Evolutionary conservation across 53 echinoderm and acorn worm genomes (phyloP), one percentile per base, ranked within the genome.

Genomic region (Stichopus horrens): DNA sequence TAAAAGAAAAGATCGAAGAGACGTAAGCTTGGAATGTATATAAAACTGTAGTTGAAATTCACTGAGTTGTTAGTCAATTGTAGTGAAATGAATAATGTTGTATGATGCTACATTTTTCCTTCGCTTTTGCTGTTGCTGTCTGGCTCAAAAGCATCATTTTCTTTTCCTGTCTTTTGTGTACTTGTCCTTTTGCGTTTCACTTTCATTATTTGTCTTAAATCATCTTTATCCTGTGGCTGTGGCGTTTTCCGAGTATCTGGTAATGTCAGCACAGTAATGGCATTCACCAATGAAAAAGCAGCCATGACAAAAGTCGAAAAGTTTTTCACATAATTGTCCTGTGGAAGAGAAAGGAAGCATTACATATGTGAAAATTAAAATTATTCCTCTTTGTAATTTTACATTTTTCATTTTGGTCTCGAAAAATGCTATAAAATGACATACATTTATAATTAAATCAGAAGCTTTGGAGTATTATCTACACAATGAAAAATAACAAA

Each of bases 231-330:
- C 14, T 81, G 58, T 81, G 81, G 58, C 19, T 81, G 81, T 9
- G 81, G 5, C 20, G 81, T 81, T n/a, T 58, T 19, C 8, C 81
- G 52, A 56, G 81, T 81, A 22, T 81, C 81, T 54, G 81, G 81
- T 81, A 81, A 20, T 4, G 81, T 21, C 53, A 81, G 22, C 7
- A 81, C 11, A 19, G 11, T 81, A 5, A 21, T 18, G 8, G 81
- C 57, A 53, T n/a, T 56, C 21, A 58, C 58, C 5, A 81, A 58
- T 58, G 81, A 57, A 18, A 23, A 81, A n/a, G 22, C 81, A 58
- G 81, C 58, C 81, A 55, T 56, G 5, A 58, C 20, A 21, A 58
- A 20, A 51, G 21, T 58, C 19, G 81, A 81, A 23, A 81, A 81
- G 58, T 81, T 57, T 20, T 55, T 13, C 57, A 81, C 19, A 54